Evolutionary conservation across 2,888 invertebrate genomes (phyloP).

Genomic region (Aleiodes testaceus): DNA sequence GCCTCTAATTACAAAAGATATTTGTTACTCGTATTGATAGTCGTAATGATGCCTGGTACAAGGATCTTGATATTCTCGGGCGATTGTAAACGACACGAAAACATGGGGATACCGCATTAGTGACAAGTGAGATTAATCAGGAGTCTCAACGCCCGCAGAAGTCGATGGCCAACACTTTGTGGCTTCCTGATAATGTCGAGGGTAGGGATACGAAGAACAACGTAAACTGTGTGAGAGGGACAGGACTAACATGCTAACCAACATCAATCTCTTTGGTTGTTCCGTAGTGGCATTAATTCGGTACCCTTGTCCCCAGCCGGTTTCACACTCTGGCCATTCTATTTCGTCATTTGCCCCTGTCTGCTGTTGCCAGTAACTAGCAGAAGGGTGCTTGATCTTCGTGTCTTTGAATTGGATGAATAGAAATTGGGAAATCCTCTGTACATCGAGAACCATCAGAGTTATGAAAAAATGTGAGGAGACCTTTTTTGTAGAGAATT

Average conservation of each 20-base stretch:
- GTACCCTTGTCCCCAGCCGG: constrained; percentile 63
- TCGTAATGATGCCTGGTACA: constrained; percentile 10
- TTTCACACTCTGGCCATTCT: constrained; percentile 49
- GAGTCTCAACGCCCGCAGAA: constrained; percentile 34
- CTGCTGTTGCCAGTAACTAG: constrained; percentile 26
- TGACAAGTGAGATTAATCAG: constrained; percentile 40
- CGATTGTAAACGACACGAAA: constrained; percentile 40
- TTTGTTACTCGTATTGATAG: constrained; percentile 12
- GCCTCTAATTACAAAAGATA: background rate
- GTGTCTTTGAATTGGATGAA: too few relatives aligned
- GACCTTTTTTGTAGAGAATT: too few relatives aligned
- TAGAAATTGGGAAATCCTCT: too few relatives aligned
- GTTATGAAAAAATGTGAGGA: too few relatives aligned
- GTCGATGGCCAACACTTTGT: constrained; percentile 43
- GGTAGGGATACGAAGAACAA: constrained; percentile 29
- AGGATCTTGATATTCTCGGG: constrained; percentile 5
- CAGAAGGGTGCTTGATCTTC: constrained; percentile 43
- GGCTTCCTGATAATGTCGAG: constrained; percentile 22
- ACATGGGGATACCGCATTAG: constrained; percentile 36
- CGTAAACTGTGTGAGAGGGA: constrained; percentile 32
- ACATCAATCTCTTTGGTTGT: constrained; percentile 69
- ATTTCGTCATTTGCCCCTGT: constrained; percentile 19
- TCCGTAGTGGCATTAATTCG: constrained; percentile 69
- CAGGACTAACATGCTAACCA: constrained; percentile 48
- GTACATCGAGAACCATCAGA: too few relatives aligned